Conservation (phyloP, 2,888 invertebrate species). For the Dolichomitus sp. region DNA sequence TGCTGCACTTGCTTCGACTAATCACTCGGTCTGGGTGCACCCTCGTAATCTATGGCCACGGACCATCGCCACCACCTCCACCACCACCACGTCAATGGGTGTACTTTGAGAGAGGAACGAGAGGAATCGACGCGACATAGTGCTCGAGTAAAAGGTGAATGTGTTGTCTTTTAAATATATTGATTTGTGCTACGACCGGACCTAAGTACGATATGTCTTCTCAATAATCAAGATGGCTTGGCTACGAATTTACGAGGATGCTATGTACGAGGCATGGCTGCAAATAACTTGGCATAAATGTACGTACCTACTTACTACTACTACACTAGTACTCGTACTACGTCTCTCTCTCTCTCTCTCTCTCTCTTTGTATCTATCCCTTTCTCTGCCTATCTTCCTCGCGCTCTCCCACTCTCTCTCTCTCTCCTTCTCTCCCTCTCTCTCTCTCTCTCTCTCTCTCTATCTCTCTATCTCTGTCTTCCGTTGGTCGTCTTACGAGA, state of each 20-base stretch:
- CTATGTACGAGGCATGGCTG: conserved; percentile 69
- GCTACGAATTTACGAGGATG: conserved; percentile 63
- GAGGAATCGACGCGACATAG: conserved; percentile 76
- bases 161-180: conserved; percentile 81
- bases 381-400: neutral
- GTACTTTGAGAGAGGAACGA: conserved; percentile 72
- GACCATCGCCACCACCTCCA: neutral
- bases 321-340: conserved; percentile 52
- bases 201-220: conserved; percentile 66
- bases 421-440: conserved; percentile 3
- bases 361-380: conserved; percentile 9
- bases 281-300: conserved; percentile 76
- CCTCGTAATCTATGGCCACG: conserved; percentile 16
- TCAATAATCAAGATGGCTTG: conserved; percentile 65
- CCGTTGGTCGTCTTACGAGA: conserved; percentile 55
- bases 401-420: conserved; percentile 9
- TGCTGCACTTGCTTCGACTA: neutral
- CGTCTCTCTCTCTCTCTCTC: conserved; percentile 13
- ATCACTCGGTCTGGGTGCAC: conserved; percentile 16
- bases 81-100: neutral
- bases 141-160: conserved; percentile 74
- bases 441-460: conserved; percentile 16
- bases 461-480: neutral
- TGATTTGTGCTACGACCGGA: conserved; percentile 74
- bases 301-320: conserved; percentile 66